Evolutionary conservation across 2,888 invertebrate genomes (phyloP), one percentile per base, ranked within the genome.

Genomic region (Rhagonycha lutea): DNA sequence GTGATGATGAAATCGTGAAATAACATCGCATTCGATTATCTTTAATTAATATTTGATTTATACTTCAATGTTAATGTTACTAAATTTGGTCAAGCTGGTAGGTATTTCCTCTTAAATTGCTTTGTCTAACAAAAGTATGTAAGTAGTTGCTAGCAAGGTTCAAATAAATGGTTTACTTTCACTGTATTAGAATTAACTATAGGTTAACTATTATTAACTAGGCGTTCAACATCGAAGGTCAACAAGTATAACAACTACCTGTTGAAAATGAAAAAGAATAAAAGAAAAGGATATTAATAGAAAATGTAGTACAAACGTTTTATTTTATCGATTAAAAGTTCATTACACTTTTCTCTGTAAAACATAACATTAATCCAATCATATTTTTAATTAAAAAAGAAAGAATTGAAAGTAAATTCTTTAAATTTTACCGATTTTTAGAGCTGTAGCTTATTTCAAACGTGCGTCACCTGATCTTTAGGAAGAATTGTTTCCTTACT

Each of bases 161-260:
- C 47, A n/a, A 47, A 47, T n/a, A 47, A 47, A 47, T n/a, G 47
- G 47, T 47, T 47, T 47, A 47, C 47, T 47, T 47, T 47, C 47
- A 47, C 47, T 47, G 47, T n/a, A 47, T 47, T 7, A 47, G 47
- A 47, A 47, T 47, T 47, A 47, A 47, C n/a, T 47, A 47, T n/a
- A n/a, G 18, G 18, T 18, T 18, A 18, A 18, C 18, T 18, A 18
- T 18, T 18, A 18, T 18, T n/a, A 5, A n/a, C n/a, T 47, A 47
- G 61, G 67, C 47, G 60, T 60, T 14, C 47, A 67, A 29, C 60
- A 24, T 61, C 67, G 72, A 72, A 72, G 72, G 72, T 72, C 72
- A 68, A 32, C 72, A 14, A 68, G 28, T 68, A 47, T 72, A 28
- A 68, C 61, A 61, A 61, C 72, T 68, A 68, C 72, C 72, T 61